Evolutionary conservation across 2,113 vertebrate species (phyloP), one percentile per base, ranked within the genome.

Genomic region (Irena cyanogastra): DNA sequence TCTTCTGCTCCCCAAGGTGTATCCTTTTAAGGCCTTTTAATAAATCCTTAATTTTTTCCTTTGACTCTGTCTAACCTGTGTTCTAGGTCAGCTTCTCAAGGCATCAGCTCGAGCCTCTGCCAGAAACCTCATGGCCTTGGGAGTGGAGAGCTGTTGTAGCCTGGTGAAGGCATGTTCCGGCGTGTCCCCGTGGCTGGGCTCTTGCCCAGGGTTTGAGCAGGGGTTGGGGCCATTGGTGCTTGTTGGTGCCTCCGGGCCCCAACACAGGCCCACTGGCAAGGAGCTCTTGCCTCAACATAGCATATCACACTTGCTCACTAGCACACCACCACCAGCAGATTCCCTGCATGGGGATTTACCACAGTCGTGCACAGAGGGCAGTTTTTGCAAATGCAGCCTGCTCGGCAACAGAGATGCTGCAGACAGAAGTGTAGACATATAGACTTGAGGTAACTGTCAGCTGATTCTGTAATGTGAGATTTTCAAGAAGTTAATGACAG

Each of bases 151-250:
- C 19, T 41, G 28, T 24, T 23, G 15, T 5, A 27, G 24, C 27
- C 22, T 5, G 26, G 16, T 17, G 8, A 27, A 5, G 10, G 7
- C 28, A 9, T 1, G 6, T 61, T 35, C 45, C 1, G 16, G 11
- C 3, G 1, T n/a, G n/a, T n/a, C n/a, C n/a, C n/a, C 14, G 23
- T 1, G 1, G 11, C 17, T 21, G 39, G 4, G 23, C 4, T 1
- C 7, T 15, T 33, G 53, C 28, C 13, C 8, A 4, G 5, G 8
- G 13, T 4, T 2, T 18, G 22, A 26, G 53, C 20, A 20, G 21
- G 3, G 27, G 3, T 3, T 10, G 26, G 56, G 66, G 22, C 2
- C 42, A 9, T 4, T 4, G n/a, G 35, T 5, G 19, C 13, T 35
- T 19, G 20, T 20, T 4, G 23, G 8, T 26, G 24, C 2, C 33